Evolutionary conservation across 2,888 invertebrate genomes (phyloP), one percentile per base, ranked within the genome.

Genomic region (Scotopteryx bipunctaria): DNA sequence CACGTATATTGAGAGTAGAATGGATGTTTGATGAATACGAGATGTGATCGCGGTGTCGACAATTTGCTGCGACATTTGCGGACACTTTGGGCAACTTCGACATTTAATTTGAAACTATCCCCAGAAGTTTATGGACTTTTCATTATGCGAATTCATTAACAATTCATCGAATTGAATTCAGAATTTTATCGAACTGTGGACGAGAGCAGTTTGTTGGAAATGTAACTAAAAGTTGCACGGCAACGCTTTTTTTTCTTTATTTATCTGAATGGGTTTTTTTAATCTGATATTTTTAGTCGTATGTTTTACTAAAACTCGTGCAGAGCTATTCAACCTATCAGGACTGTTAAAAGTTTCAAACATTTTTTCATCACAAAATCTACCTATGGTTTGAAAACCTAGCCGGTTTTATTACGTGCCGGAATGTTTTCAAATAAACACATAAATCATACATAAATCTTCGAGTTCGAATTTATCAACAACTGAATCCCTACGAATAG

Each of bases 1-100:
- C 73, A 76, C 78, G 78, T 81, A 81, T 81, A 82, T 83, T 78
- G 78, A 73, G 77, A 80, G 75, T 67, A 73, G 79, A 80, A 80
- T 81, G 73, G 78, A 70, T 83, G 81, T 84, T 85, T 84, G 84
- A 83, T 82, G 81, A 82, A 82, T 79, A 78, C 76, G 73, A 78
- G 78, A 77, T 78, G 72, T 68, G 77, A 75, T 76, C 70, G 67
- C 61, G 56, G 65, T 69, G 67, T 67, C 60, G 61, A 64, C 65
- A 71, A 69, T 67, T 71, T 67, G 50, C 56, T 63, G 61, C 66
- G 62, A 66, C 45, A 55, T 46, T 60, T 49, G 45, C 46, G 19
- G 35, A 58, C 43, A 35, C 40, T 55, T 36, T 23, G 15, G 15
- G 32, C 3, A 57, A 57, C 54, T 62, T 54, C 51, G 60, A 64